These are phyloP conservation scores for Drosophila crucigera DNA, from an alignment of 2,888 invertebrate genomes.

Conservation along the genomic window DNA sequence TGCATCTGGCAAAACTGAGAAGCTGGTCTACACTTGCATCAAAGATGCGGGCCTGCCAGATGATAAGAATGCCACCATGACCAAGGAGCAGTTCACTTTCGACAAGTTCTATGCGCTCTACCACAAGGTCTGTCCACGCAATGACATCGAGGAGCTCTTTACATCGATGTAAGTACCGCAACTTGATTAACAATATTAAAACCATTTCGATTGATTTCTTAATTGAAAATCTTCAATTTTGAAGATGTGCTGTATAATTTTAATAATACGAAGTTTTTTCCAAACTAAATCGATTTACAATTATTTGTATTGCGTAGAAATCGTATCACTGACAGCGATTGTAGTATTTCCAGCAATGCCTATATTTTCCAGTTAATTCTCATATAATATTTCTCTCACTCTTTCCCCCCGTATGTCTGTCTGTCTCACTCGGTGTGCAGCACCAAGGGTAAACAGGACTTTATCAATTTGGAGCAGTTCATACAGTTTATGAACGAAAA, in stretches of 20 bases:
- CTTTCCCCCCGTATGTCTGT: too few species aligned
- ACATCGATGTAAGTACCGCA: conserved; percentile 93
- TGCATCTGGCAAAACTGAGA: conserved; percentile 99
- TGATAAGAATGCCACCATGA: conserved; percentile 98
- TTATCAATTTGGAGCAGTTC: conserved; percentile 94
- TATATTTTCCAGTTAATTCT: not conserved
- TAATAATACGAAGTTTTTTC: not conserved
- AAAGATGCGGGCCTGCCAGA: conserved; percentile 97
- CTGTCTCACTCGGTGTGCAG: conserved; percentile 85
- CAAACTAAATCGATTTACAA: not conserved
- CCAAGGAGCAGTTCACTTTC: conserved; percentile 97
- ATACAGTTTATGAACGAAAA: conserved; percentile 98
- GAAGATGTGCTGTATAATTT: not conserved
- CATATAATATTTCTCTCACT: not conserved
- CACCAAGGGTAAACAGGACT: conserved; percentile 95
- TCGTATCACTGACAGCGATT: not conserved
- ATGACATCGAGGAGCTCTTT: conserved; percentile 99
- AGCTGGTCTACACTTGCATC: conserved; percentile 98
- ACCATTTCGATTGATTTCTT: not conserved
- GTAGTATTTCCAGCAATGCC: not conserved
- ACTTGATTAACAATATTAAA: not conserved
- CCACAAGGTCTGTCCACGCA: conserved; percentile 99
- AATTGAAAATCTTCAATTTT: not conserved
- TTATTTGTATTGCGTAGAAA: not conserved
- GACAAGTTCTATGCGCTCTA: conserved; percentile 99